These are phyloP conservation scores for Eleginops maclovinus DNA, from an alignment of 2,113 vertebrate species.

Conservation along the genomic window DNA sequence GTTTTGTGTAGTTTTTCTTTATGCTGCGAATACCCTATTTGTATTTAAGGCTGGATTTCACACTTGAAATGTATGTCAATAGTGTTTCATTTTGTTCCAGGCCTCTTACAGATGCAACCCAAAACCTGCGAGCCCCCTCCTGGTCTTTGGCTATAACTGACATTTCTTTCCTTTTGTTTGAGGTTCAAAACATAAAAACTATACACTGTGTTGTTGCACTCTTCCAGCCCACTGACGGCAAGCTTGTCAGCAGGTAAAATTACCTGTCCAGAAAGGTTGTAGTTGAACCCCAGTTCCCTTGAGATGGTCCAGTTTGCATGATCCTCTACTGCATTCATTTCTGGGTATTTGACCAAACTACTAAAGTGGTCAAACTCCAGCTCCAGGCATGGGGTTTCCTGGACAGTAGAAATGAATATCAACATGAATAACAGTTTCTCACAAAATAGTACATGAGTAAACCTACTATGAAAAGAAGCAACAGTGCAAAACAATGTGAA, in stretches of 20 bases:
- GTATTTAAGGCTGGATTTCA: neutral
- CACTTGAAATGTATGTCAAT: neutral
- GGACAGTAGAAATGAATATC: slow-evolving; percentile 15
- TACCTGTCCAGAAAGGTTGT: slow-evolving; percentile 93
- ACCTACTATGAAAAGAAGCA: neutral
- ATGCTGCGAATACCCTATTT: neutral
- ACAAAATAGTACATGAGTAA: neutral
- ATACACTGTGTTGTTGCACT: neutral
- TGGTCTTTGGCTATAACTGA: neutral
- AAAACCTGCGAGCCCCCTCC: neutral
- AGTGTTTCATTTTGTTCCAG: neutral
- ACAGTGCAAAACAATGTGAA: neutral
- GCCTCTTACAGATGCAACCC: neutral
- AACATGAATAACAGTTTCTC: neutral
- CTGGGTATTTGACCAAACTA: slow-evolving; percentile 94
- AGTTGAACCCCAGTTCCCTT: slow-evolving; percentile 95
- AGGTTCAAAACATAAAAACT: neutral
- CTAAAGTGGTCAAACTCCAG: slow-evolving; percentile 99
- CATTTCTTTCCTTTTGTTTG: neutral
- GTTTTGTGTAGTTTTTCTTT: neutral
- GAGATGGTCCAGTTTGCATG: slow-evolving; percentile 96
- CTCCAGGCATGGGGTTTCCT: slow-evolving; percentile 99
- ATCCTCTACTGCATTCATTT: slow-evolving; percentile 94
- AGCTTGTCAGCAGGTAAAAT: slow-evolving; percentile 20
- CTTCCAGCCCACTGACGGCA: neutral